phyloP scores from a whole-genome alignment of 1,140 invertebrate genomes.

The Thaumetopoea pityocampa region DNA sequence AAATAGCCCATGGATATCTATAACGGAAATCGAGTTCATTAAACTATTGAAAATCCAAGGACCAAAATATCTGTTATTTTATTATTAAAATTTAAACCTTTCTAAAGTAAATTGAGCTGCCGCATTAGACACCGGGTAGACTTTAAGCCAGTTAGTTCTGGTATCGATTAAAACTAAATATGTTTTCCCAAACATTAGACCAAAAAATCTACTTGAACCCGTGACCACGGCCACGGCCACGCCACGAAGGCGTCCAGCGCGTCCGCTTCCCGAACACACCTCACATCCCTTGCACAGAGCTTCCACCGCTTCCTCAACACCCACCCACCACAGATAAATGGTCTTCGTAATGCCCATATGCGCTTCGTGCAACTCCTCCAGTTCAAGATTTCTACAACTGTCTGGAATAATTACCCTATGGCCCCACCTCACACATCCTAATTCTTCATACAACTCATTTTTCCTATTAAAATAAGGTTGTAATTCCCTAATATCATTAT shows the following conservation, averaged over 20 bases:
- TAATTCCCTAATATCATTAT: background rate
- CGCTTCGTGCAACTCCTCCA: constrained; percentile 14
- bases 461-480: constrained; percentile 16
- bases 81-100: too few relatives aligned
- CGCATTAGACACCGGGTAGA: too few relatives aligned
- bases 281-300: constrained; percentile 8
- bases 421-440: constrained; percentile 21
- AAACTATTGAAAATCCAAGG: too few relatives aligned
- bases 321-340: constrained; percentile 64
- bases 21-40: too few relatives aligned
- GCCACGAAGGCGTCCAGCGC: constrained; percentile 3
- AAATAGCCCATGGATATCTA: too few relatives aligned
- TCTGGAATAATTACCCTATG: constrained; percentile 13
- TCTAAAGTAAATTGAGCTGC: too few relatives aligned
- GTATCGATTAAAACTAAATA: too few relatives aligned
- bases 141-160: too few relatives aligned
- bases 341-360: constrained; percentile 56
- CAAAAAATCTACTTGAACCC: too few relatives aligned
- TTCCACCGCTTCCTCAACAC: constrained; percentile 62
- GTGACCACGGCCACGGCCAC: constrained; percentile 6
- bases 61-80: too few relatives aligned
- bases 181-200: too few relatives aligned
- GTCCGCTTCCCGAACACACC: constrained; percentile 5
- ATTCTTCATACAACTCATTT: constrained; percentile 19
- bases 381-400: constrained; percentile 11